These are phyloP conservation scores for Axinella damicornis DNA, from an alignment of 37 sponge, comb jelly and placozoan species.

Conservation along the genomic window DNA sequence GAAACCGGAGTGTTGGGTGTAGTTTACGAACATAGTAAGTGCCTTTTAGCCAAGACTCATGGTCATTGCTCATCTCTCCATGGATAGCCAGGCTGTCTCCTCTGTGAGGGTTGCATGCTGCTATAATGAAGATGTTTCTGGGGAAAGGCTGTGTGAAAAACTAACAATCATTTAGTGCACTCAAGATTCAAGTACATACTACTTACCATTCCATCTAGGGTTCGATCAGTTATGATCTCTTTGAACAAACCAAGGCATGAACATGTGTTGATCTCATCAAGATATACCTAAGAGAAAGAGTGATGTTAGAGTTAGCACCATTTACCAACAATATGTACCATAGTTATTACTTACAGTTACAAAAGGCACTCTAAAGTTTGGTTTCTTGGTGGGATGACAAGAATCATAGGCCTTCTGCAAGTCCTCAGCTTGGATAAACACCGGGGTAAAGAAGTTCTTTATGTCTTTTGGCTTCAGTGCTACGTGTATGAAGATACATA, in stretches of 20 bases:
- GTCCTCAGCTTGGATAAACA: constrained; percentile 22
- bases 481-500: neutral
- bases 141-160: constrained; percentile 43
- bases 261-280: constrained; percentile 80
- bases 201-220: constrained; percentile 48
- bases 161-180: no score
- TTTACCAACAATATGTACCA: neutral
- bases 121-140: constrained; percentile 52
- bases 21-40: constrained; percentile 66
- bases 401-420: neutral
- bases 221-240: constrained; percentile 60
- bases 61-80: constrained; percentile 1
- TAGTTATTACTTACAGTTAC: neutral
- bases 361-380: neutral
- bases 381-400: neutral
- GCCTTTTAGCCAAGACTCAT: constrained; percentile 60
- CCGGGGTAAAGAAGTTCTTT: constrained; percentile 22
- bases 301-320: neutral
- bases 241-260: constrained; percentile 75
- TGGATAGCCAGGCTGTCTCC: constrained; percentile 23
- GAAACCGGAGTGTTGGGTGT: constrained; percentile 54
- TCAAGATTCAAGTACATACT: no score
- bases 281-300: constrained; percentile 12
- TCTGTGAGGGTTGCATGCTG: constrained; percentile 72
- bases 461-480: constrained; percentile 46